Conservation (phyloP, 2,113 vertebrate genomes). For the Oxygymnocypris stewartii region DNA sequence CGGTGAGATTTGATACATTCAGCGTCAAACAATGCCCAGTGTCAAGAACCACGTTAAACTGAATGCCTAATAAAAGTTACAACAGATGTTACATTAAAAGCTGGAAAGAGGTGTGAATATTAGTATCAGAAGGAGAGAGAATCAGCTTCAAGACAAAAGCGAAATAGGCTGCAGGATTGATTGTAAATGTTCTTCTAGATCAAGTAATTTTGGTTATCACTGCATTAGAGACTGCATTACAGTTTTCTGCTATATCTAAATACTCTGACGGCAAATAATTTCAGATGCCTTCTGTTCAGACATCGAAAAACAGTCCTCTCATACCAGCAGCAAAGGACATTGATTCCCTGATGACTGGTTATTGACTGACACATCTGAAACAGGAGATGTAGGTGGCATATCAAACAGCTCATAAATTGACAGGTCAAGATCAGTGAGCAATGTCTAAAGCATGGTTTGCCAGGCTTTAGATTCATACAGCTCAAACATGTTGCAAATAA, state of each 20-base stretch:
- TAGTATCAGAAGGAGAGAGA: background rate
- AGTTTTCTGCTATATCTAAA: background rate
- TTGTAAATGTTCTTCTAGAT: constrained; percentile 7
- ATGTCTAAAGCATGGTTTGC: background rate
- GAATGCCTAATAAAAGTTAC: background rate
- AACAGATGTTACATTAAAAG: background rate
- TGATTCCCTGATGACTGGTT: constrained; percentile 23
- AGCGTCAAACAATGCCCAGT: background rate
- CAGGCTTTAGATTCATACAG: background rate
- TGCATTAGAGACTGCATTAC: constrained; percentile 4
- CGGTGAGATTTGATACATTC: background rate
- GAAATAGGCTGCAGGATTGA: constrained; percentile 9
- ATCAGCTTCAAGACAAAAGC: background rate
- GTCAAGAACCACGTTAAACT: background rate
- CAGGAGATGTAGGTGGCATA: background rate
- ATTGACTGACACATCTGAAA: constrained; percentile 8
- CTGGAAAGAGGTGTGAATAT: background rate
- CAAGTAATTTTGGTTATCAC: constrained; percentile 8
- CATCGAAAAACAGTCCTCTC: constrained; percentile 29
- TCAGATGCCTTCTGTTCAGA: constrained; percentile 1
- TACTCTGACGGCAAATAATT: background rate
- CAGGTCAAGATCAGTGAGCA: constrained; percentile 12
- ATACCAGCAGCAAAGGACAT: constrained; percentile 43
- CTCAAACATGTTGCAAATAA: background rate
- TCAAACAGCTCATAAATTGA: background rate